These are phyloP conservation scores for Lepilemur ruficaudatus DNA, from an alignment of 2,797 vertebrate genomes.

Conservation along the genomic window DNA sequence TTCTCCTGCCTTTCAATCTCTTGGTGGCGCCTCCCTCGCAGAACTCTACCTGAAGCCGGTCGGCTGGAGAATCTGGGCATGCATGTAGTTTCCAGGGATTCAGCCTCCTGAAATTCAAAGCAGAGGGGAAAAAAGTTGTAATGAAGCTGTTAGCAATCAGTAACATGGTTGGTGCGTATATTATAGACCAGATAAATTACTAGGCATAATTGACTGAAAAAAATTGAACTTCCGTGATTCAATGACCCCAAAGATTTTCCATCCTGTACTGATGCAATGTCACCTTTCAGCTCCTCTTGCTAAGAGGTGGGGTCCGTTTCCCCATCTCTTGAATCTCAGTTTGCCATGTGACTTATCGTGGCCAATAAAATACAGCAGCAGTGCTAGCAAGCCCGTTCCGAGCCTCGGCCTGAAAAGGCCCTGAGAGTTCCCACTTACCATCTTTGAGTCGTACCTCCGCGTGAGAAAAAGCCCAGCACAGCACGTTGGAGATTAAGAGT, in stretches of 20 bases:
- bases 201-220: not conserved
- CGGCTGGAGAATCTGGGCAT: not conserved
- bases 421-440: not conserved
- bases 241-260: not conserved
- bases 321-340: not conserved
- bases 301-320: not conserved
- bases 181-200: not conserved
- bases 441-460: not conserved
- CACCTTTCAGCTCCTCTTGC: not conserved
- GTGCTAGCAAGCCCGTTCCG: not conserved
- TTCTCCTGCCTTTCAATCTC: not conserved
- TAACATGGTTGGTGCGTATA: not conserved
- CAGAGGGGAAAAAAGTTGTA: not conserved
- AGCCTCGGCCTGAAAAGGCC: not conserved
- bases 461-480: not conserved
- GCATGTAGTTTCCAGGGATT: not conserved
- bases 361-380: not conserved
- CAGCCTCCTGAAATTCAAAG: not conserved
- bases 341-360: not conserved
- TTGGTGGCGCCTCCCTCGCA: not conserved
- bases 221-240: not conserved
- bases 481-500: not conserved
- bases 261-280: not conserved
- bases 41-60: conserved; percentile 9
- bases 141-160: not conserved